These are phyloP conservation scores for Hydraecia micacea DNA, from an alignment of 2,888 invertebrate species.

Conservation along the genomic window DNA sequence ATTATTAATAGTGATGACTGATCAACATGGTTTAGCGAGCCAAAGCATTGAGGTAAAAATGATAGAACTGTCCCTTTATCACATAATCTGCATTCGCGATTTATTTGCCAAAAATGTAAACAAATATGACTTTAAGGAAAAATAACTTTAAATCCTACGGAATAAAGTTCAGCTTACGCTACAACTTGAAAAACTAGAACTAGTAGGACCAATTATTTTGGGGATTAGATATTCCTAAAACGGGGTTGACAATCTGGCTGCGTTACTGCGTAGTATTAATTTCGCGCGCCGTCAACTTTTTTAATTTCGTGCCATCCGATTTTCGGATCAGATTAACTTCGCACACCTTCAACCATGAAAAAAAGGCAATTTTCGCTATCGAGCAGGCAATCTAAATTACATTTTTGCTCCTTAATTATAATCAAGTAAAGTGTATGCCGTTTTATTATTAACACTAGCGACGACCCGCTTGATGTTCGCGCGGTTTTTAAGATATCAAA, in stretches of 20 bases:
- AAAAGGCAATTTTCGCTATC: background rate
- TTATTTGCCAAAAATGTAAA: too few relatives aligned
- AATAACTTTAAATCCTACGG: too few relatives aligned
- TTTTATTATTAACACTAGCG: background rate
- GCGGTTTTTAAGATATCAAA: background rate
- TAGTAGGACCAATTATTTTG: background rate
- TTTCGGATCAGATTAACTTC: background rate
- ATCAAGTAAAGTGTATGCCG: conserved; percentile 6
- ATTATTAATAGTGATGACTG: background rate
- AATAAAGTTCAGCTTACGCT: too few relatives aligned
- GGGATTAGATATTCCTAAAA: background rate
- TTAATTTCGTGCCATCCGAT: background rate
- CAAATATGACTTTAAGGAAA: too few relatives aligned
- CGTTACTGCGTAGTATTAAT: background rate
- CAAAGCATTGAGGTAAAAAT: background rate
- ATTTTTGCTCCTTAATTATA: conserved; percentile 1
- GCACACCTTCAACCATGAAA: background rate
- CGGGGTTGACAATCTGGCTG: background rate
- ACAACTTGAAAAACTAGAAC: background rate
- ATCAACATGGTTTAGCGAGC: background rate
- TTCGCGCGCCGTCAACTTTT: background rate
- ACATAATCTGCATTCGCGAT: too few relatives aligned
- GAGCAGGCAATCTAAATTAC: conserved; percentile 8
- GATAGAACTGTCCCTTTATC: background rate
- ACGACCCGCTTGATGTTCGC: background rate